Conservation (phyloP, 2,113 vertebrate genomes). For the Syngnathus typhle region DNA sequence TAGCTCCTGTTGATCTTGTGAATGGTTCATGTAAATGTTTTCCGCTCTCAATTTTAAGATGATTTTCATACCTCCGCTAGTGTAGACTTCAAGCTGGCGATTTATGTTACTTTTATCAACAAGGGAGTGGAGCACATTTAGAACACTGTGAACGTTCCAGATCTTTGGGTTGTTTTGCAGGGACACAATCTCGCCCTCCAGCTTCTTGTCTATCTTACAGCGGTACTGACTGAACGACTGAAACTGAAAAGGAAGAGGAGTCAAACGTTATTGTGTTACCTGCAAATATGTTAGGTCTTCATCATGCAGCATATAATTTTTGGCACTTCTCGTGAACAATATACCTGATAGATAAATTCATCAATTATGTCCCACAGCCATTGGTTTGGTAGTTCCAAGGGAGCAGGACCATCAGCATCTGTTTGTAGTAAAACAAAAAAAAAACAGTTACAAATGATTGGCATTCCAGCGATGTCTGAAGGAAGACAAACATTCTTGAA, state of each 20-base stretch:
- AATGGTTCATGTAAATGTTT: neutral
- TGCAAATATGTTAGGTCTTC: neutral
- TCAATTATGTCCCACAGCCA: constrained; percentile 99
- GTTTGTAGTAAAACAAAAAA: constrained; percentile 11
- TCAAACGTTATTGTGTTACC: neutral
- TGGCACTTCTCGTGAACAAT: neutral
- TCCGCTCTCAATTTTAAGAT: neutral
- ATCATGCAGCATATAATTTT: neutral
- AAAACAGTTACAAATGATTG: neutral
- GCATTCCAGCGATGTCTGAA: neutral
- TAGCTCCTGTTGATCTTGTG: neutral
- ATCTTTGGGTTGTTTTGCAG: constrained; percentile 96
- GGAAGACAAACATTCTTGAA: neutral
- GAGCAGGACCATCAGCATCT: constrained; percentile 97
- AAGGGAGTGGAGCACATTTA: constrained; percentile 94
- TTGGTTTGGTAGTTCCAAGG: constrained; percentile 94
- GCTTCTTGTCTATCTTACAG: constrained; percentile 95
- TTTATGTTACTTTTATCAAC: constrained; percentile 99
- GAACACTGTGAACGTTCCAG: constrained; percentile 98
- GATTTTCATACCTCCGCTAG: constrained; percentile 83
- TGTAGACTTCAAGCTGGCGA: constrained; percentile 94
- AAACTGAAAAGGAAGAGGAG: constrained; percentile 72
- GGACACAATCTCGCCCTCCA: constrained; percentile 95
- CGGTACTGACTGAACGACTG: constrained; percentile 99
- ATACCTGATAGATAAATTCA: constrained; percentile 98